Base-by-base conservation (phyloP, 2,113 vertebrate genomes). In the Prunella himalayana region DNA sequence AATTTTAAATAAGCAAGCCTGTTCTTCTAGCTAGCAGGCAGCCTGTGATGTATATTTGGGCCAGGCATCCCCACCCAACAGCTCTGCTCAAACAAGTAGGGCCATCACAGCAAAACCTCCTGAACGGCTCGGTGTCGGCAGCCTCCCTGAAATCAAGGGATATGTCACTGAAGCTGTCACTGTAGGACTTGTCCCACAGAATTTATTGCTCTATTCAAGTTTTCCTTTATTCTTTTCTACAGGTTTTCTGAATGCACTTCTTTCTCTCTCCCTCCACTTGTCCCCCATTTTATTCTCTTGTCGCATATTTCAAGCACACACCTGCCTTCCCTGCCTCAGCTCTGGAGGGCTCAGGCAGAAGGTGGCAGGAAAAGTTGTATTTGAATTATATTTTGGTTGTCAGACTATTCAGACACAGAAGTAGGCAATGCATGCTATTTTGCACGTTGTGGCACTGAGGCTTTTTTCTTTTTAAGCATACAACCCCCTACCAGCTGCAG, bases 1-100 rank as follows among this genome's bases (percentile, higher is more conserved):
- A 93, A 21, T 92, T 91, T 92, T 71, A 92, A 86, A 95, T 83
- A 69, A 95, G 85, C 86, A 75, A 95, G 95, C 91, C 95, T 97
- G 92, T 95, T 97, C 92, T 96, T 96, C 93, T 94, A 45, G 76
- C 83, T 86, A 57, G 76, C 75, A 82, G 70, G 75, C 90, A 82
- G 86, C 28, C 78, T 79, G 14, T n/a, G 82, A 79, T 87, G 91
- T 77, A 21, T 54, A 21, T 54, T 54, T 68, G 86, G 81, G 95
- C 85, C 82, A 82, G 78, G 78, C 72, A 65, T 76, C 83, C 45
- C 89, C 91, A 90, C 89, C 79, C 87, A 82, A n/a, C 65, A 95
- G 77, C 66, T 39, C 60, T 27, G 81, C 87, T 61, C 60, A 82
- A 82, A 86, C 75, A 69, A 75, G 85, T 39, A 47, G 31, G 79